Base-by-base conservation (phyloP, 2,113 vertebrate species). In the Rhadina sibilatrix region DNA sequence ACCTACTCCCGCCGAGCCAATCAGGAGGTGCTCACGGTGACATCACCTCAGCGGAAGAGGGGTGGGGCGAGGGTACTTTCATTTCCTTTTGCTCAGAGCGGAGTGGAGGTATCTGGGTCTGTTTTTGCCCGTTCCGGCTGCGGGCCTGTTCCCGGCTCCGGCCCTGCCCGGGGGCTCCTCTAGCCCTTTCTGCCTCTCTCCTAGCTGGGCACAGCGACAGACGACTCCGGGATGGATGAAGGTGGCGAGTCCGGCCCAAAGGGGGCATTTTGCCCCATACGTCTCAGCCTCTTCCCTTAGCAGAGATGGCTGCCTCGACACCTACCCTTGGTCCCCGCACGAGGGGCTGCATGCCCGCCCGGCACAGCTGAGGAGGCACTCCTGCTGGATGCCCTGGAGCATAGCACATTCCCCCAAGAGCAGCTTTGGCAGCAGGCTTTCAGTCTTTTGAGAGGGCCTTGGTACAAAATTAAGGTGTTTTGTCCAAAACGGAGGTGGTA, bases 121-220 rank as follows among this genome's bases (percentile, higher is more conserved):
- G 35, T 20, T 7, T 64, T 7, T 64, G 38, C 12, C 2, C 25
- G 12, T 52, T 20, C 21, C 11, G 23, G 30, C 25, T 28, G 5
- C 1, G 21, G 18, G 14, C 19, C 5, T 25, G 15, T 31, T 71
- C 33, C 16, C 0, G 25, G 15, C 8, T 13, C 22, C 4, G 27
- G 20, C 46, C 22, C 16, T 35, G 42, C 15, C 16, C 6, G 5
- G 21, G 24, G 17, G 16, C 13, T n/a, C 15, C 17, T 35, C 8
- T 37, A 18, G 22, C 23, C 6, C 8, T 15, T 53, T 5, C 9
- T 13, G 37, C 42, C 15, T 10, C 22, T 33, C 11, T 63, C 8
- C 31, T 28, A 13, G 6, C 44, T 11, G 38, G 12, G 25, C 12
- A 31, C 54, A 28, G 65, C 5, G 5, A 78, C 38, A 53, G 47